phyloP scores from a whole-genome alignment of 2,113 vertebrate genomes.

The Tinamus guttatus region DNA sequence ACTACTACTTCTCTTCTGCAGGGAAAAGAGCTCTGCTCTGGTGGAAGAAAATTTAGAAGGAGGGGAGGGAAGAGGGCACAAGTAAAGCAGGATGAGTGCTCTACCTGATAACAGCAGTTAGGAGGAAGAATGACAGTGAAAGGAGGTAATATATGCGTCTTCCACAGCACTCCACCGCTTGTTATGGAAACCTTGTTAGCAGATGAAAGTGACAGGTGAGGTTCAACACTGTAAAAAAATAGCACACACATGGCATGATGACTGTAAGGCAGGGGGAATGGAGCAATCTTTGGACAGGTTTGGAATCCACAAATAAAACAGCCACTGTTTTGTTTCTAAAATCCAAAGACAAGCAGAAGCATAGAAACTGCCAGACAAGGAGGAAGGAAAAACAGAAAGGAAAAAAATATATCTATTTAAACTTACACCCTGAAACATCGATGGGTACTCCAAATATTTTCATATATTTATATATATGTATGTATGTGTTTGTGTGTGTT shows the following conservation, averaged over 20 bases:
- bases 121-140: constrained; percentile 27
- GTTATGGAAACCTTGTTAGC: constrained; percentile 55
- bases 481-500: neutral
- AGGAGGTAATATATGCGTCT: neutral
- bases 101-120: constrained; percentile 1
- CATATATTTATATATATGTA: neutral
- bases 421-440: neutral
- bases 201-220: constrained; percentile 58
- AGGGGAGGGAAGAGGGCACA: neutral
- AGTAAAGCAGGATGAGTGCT: neutral
- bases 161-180: neutral
- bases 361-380: neutral
- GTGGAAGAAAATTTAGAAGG: neutral
- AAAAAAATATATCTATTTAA: neutral
- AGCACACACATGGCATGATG: neutral
- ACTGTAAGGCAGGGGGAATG: neutral
- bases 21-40: neutral
- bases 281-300: neutral
- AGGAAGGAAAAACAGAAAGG: neutral
- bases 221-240: neutral
- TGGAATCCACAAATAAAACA: constrained; percentile 15
- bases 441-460: neutral
- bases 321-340: constrained; percentile 4
- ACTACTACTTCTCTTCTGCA: neutral
- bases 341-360: neutral